phyloP scores from a whole-genome alignment of 2,888 invertebrate genomes.

The Ichneumon xanthorius region DNA sequence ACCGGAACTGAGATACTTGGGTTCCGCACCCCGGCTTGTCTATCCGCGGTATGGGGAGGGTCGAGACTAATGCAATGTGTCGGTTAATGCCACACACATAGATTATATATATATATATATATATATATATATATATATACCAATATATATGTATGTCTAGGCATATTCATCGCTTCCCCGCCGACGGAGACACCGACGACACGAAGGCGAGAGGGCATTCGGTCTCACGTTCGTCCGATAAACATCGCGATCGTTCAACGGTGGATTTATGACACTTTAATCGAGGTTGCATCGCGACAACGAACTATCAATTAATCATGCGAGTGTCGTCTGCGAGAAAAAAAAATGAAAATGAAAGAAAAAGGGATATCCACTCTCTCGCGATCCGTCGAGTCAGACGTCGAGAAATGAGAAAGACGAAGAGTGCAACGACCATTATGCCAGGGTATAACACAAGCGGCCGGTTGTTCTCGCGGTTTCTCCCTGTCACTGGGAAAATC shows the following conservation, averaged over 20 bases:
- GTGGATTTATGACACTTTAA: conserved; percentile 62
- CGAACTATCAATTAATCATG: conserved; percentile 58
- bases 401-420: conserved; percentile 6
- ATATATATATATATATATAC: too few relatives aligned
- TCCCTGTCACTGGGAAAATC: conserved; percentile 73
- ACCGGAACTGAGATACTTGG: conserved; percentile 82
- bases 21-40: conserved; percentile 59
- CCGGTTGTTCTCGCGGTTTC: background rate
- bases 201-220: conserved; percentile 1
- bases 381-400: background rate
- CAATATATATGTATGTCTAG: conserved; percentile 54
- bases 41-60: conserved; percentile 76
- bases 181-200: conserved; percentile 16
- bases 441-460: background rate
- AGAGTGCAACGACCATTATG: conserved; percentile 12
- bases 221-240: conserved; percentile 38
- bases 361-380: background rate
- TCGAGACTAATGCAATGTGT: conserved; percentile 74
- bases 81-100: conserved; percentile 75
- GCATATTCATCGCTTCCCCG: conserved; percentile 12
- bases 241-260: conserved; percentile 49
- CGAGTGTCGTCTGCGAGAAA: background rate
- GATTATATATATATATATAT: background rate
- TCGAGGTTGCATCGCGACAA: conserved; percentile 58
- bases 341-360: conserved; percentile 2